Percentiles rank a stretch among this genome's conserved stretches.
Evolutionary conservation across 2,113 vertebrate genomes (phyloP).

Genomic region (Irena cyanogastra): DNA sequence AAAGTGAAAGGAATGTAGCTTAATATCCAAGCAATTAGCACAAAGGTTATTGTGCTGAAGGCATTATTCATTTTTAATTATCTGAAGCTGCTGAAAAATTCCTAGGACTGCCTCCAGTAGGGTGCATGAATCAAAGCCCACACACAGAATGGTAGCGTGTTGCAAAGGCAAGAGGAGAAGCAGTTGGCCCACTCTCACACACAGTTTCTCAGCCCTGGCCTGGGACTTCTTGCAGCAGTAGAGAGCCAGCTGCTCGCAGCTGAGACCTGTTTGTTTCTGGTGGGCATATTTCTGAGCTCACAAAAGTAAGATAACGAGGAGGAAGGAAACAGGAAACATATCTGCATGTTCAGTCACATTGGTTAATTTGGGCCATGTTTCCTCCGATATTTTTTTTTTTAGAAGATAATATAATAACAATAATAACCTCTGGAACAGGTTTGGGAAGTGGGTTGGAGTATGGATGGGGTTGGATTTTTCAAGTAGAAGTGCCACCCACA

Average conservation of each 20-base stretch:
- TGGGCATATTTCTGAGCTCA: not conserved
- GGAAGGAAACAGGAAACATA: slow-evolving; percentile 31
- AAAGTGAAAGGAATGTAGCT: slow-evolving; percentile 41
- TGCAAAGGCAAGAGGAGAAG: slow-evolving; percentile 12
- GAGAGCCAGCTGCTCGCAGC: slow-evolving; percentile 24
- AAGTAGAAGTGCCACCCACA: not conserved
- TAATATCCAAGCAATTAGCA: slow-evolving; percentile 42
- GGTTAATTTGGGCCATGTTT: slow-evolving; percentile 26
- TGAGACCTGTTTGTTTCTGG: slow-evolving; percentile 17
- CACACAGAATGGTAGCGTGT: slow-evolving; percentile 1
- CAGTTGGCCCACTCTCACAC: not conserved
- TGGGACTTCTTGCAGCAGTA: not conserved
- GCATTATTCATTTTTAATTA: slow-evolving; percentile 52
- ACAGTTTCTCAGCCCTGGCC: not conserved
- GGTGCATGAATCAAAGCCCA: slow-evolving; percentile 22
- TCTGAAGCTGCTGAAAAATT: slow-evolving; percentile 49
- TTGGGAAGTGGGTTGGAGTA: not conserved
- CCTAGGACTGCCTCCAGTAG: slow-evolving; percentile 38
- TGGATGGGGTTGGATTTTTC: not conserved
- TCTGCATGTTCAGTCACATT: not conserved
- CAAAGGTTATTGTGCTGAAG: slow-evolving; percentile 53
- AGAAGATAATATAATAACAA: not conserved
- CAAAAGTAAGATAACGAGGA: not conserved
- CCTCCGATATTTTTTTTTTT: not conserved
- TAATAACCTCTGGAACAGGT: not conserved